Evolutionary conservation across 2,888 invertebrate genomes (phyloP).

Genomic region (Cheilosia grossa): DNA sequence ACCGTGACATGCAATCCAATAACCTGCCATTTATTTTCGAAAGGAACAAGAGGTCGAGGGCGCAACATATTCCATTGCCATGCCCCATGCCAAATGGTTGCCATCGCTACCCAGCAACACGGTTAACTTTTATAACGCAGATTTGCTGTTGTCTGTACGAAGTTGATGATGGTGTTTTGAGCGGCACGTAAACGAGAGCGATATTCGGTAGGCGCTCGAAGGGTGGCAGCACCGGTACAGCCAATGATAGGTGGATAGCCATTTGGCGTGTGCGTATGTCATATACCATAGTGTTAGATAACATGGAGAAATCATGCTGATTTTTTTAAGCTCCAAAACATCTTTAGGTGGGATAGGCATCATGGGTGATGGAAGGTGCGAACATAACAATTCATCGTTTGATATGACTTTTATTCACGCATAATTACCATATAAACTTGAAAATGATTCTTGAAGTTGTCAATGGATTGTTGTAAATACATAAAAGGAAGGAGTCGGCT

Average conservation of each 20-base stretch:
- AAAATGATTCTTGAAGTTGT: background rate
- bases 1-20: constrained; percentile 71
- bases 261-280: background rate
- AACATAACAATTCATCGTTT: constrained; percentile 46
- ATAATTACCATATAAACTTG: constrained; percentile 53
- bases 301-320: constrained; percentile 12
- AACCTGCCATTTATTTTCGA: constrained; percentile 7
- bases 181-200: constrained; percentile 16
- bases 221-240: background rate
- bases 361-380: background rate
- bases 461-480: no score
- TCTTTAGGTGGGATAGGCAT: background rate
- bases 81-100: background rate
- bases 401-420: constrained; percentile 47
- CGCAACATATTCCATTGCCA: constrained; percentile 25
- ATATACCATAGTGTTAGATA: background rate
- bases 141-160: constrained; percentile 31
- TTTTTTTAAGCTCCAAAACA: background rate
- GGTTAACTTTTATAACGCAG: constrained; percentile 44
- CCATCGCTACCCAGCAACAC: constrained; percentile 9
- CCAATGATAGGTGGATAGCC: constrained; percentile 5
- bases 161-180: constrained; percentile 48
- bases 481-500: no score
- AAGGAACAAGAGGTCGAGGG: constrained; percentile 14
- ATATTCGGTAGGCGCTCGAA: background rate